These are phyloP conservation scores for Cyanocitta stelleri DNA, from an alignment of 2,113 vertebrate species.

Conservation along the genomic window DNA sequence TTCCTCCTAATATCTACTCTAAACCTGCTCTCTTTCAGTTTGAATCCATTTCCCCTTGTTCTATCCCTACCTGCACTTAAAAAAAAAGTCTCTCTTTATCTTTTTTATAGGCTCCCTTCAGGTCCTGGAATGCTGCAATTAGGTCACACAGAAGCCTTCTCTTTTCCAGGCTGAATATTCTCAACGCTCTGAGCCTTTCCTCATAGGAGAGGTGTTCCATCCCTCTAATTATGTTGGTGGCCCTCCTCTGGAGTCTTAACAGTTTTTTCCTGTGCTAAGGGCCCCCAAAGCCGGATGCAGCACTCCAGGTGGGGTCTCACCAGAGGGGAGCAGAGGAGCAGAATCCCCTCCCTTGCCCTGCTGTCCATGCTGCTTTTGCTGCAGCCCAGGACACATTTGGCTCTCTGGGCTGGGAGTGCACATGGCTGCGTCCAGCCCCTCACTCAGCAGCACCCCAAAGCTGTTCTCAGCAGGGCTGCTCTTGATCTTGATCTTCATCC, in stretches of 20 bases:
- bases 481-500: accelerated
- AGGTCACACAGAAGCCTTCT: not conserved
- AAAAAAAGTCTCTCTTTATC: not conserved
- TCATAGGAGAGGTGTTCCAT: not conserved
- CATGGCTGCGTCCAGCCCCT: not conserved
- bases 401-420: not conserved
- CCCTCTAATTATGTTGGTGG: not conserved
- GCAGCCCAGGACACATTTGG: not conserved
- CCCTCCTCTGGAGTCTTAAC: not conserved
- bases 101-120: not conserved
- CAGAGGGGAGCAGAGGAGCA: accelerated
- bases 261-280: not conserved
- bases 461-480: not conserved
- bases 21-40: not conserved
- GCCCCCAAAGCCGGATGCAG: not conserved
- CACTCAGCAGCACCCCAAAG: not conserved
- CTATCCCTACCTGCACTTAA: not conserved
- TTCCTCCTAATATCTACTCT: not conserved
- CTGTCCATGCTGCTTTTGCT: accelerated
- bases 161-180: not conserved
- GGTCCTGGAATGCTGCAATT: not conserved
- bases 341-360: not conserved
- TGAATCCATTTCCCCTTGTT: not conserved
- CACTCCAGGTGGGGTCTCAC: accelerated
- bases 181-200: not conserved